Percentiles rank a stretch among this genome's conserved stretches.
These are phyloP conservation scores for Steinernema feltiae DNA, from an alignment of 1,140 invertebrate species.

Conservation along the genomic window DNA sequence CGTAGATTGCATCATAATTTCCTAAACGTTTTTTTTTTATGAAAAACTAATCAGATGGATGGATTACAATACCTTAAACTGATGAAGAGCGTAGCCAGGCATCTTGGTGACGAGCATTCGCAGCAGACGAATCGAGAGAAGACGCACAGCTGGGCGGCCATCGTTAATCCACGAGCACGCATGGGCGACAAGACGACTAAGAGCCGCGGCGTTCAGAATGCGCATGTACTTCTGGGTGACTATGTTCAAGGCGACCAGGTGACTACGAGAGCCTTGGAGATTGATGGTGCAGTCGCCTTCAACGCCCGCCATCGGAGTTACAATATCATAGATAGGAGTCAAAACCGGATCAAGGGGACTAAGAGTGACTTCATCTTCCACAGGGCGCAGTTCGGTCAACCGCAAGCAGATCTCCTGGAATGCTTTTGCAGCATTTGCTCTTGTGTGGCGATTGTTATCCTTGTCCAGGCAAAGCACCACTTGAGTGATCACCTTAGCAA, in stretches of 20 bases:
- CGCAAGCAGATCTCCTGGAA: conserved; percentile 21
- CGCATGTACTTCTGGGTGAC: conserved; percentile 35
- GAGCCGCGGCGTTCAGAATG: conserved; percentile 28
- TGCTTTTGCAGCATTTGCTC: conserved; percentile 18
- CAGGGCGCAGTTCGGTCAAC: conserved; percentile 11
- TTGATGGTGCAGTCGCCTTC: conserved; percentile 16
- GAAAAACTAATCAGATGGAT: not conserved
- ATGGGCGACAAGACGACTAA: conserved; percentile 30
- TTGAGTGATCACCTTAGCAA: conserved; percentile 14
- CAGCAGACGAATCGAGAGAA: conserved; percentile 35
- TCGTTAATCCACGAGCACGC: conserved; percentile 32
- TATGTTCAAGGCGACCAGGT: conserved; percentile 37
- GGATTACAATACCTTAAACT: conserved; percentile 26
- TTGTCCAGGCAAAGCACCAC: conserved; percentile 29
- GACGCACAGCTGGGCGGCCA: conserved; percentile 28
- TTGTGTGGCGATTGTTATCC: conserved; percentile 24
- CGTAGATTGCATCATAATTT: conserved; percentile 27
- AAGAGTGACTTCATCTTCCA: conserved; percentile 12
- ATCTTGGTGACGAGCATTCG: conserved; percentile 36
- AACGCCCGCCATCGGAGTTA: conserved; percentile 5
- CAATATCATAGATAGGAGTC: conserved; percentile 29
- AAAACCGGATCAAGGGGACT: conserved; percentile 23
- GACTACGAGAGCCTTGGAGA: conserved; percentile 15
- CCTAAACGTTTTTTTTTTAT: not conserved
- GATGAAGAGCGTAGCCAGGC: conserved; percentile 27